A percentile compares a stretch with the other conserved stretches of the same genome.
These are phyloP conservation scores for Buathra laborator DNA, from an alignment of 2,888 invertebrate genomes.

Conservation along the genomic window DNA sequence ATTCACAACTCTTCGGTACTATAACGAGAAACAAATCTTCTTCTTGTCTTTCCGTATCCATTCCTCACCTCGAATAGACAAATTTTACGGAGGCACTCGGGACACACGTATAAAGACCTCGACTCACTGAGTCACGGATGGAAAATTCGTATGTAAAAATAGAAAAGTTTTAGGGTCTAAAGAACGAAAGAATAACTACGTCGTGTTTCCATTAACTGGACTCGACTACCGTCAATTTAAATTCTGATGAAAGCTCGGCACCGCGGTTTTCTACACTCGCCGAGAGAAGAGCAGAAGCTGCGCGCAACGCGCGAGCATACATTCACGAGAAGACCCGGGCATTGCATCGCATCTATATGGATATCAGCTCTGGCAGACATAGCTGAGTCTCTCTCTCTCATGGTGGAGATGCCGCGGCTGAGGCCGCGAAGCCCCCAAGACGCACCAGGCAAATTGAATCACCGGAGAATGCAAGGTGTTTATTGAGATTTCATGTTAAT, in stretches of 20 bases:
- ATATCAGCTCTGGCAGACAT: constrained; percentile 70
- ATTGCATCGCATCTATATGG: constrained; percentile 74
- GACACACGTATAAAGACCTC: neutral
- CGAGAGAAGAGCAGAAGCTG: constrained; percentile 33
- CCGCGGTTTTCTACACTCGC: constrained; percentile 19
- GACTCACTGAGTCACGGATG: neutral
- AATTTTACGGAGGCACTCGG: neutral
- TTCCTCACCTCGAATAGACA: neutral
- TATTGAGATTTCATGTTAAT: constrained; percentile 81
- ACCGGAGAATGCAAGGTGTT: constrained; percentile 78
- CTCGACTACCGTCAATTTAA: constrained; percentile 77
- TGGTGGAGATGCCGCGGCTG: neutral
- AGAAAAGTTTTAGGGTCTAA: neutral
- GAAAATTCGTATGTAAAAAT: neutral
- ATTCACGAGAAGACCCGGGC: constrained; percentile 68
- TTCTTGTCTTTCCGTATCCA: constrained; percentile 17
- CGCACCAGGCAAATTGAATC: constrained; percentile 78
- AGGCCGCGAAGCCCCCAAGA: constrained; percentile 25
- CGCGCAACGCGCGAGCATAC: constrained; percentile 68
- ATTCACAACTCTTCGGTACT: constrained; percentile 30
- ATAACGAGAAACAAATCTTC: neutral
- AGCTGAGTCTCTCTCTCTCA: constrained; percentile 6
- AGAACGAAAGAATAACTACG: neutral
- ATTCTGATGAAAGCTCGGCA: constrained; percentile 75
- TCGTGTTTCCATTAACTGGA: constrained; percentile 70